Evolutionary conservation across 1,140 invertebrate genomes (phyloP).

Genomic region (Drosophila azteca): DNA sequence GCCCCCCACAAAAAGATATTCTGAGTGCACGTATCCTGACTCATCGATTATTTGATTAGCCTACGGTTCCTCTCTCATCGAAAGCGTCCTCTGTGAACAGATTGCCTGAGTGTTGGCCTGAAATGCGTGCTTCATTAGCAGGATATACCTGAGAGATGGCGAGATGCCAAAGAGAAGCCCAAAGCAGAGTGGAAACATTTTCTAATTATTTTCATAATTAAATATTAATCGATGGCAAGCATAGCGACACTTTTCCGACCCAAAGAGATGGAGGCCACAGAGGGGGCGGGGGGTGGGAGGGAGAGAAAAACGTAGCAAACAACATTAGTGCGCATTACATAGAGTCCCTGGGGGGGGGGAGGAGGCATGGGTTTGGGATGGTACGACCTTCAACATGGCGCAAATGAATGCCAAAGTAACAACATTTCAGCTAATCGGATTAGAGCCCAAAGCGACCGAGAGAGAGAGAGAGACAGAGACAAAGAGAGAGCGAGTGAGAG

Average conservation of each 20-base stretch:
- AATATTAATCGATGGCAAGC: slow-evolving; percentile 65
- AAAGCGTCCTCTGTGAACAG: slow-evolving; percentile 23
- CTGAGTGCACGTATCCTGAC: slow-evolving; percentile 48
- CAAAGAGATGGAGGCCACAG: background rate
- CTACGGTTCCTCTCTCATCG: background rate
- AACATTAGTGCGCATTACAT: slow-evolving; percentile 81
- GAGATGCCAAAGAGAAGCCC: slow-evolving; percentile 16
- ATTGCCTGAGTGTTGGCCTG: slow-evolving; percentile 14
- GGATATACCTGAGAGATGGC: slow-evolving; percentile 20
- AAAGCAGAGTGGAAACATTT: slow-evolving; percentile 44
- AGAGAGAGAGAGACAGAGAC: slow-evolving; percentile 9
- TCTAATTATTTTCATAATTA: slow-evolving; percentile 76
- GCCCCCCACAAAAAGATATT: slow-evolving; percentile 21
- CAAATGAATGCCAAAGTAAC: slow-evolving; percentile 69
- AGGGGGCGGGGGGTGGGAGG: background rate
- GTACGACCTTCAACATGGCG: slow-evolving; percentile 55
- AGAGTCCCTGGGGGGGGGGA: slow-evolving; percentile 44
- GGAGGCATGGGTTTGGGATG: background rate
- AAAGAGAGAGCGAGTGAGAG: slow-evolving; percentile 1
- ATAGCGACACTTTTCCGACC: slow-evolving; percentile 36
- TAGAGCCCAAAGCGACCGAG: slow-evolving; percentile 34
- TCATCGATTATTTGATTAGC: slow-evolving; percentile 71
- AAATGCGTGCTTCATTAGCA: slow-evolving; percentile 54
- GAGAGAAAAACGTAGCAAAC: slow-evolving; percentile 57
- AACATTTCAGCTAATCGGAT: slow-evolving; percentile 76